Base-by-base conservation (phyloP, 2,888 invertebrate species). In the Syritta pipiens region DNA sequence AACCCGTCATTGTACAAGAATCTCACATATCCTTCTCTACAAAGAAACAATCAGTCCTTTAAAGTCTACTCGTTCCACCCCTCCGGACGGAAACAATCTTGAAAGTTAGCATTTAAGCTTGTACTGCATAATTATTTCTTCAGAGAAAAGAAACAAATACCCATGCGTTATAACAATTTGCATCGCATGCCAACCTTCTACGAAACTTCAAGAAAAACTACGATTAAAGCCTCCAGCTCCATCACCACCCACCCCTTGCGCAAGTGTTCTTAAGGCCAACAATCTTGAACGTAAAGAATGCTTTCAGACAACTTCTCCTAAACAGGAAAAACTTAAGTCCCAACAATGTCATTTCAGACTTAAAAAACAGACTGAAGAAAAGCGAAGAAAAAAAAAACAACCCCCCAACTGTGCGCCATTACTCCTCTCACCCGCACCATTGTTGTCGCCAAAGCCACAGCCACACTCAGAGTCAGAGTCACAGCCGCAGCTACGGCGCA, bases 291-390 rank as follows among this genome's bases (percentile, higher is more conserved):
- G 53, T 24, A 20, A 42, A 30, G 40, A 49, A 69, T 62, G 42
- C 69, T 48, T 63, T 44, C 53, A 59, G 55, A 55, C 32, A 68
- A 53, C 40, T 68, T 30, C 19, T 19, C 12, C 20, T 20, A 42
- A 68, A 68, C 40, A 55, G 28, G 60, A 62, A 75, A 37, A 62
- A 69, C 62, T 69, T 60, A 51, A 69, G 44, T 37, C 51, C 49
- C 49, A 51, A 44, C 62, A 76, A 71, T 59, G 51, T 28, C 51
- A 40, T 63, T 63, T 46, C 51, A 68, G 30, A 30, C 57, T 44
- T 9, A 32, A 40, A 69, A 69, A 71, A 49, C 65, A n/a, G n/a
- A n/a, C n/a, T n/a, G n/a, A n/a, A n/a, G n/a, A n/a, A n/a, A n/a
- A n/a, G n/a, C n/a, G n/a, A n/a, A n/a, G n/a, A n/a, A n/a, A n/a